Conservation (phyloP, 2,888 invertebrate species). For the Boloria selene region DNA sequence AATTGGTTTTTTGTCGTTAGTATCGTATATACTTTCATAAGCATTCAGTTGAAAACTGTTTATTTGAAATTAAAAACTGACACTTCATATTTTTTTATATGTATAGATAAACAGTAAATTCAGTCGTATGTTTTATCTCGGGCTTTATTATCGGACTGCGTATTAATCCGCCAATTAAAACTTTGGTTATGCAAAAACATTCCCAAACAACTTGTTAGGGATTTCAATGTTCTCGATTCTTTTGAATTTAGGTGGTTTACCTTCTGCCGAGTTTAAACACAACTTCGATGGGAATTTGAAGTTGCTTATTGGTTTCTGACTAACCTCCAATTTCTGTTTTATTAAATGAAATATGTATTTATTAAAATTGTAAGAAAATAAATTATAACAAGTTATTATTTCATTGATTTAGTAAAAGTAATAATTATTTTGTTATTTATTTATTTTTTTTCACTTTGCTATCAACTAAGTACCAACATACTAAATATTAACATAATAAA, state of each 20-base stretch:
- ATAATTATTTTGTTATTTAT: no score
- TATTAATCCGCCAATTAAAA: conserved; percentile 61
- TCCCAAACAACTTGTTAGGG: conserved; percentile 52
- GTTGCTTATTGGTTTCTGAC: conserved; percentile 34
- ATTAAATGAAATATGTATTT: conserved; percentile 4
- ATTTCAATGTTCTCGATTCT: conserved; percentile 47
- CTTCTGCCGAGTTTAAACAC: conserved; percentile 37
- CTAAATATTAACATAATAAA: no score
- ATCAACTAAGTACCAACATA: no score
- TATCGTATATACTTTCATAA: no score
- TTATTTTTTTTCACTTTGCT: no score
- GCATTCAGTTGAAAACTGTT: no score
- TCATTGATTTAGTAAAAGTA: no score
- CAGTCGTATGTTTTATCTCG: conserved; percentile 38
- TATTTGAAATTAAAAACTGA: no score
- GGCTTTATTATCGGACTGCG: conserved; percentile 47
- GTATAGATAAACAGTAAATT: conserved; percentile 14
- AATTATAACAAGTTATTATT: no score
- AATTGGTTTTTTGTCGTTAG: no score
- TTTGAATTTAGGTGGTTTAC: conserved; percentile 47
- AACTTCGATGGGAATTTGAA: conserved; percentile 22
- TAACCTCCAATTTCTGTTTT: conserved; percentile 6
- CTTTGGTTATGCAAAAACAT: conserved; percentile 50
- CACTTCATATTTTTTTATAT: no score
- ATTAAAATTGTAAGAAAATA: not conserved